A percentile compares a stretch with the other conserved stretches of the same genome.
phyloP scores from a whole-genome alignment of 2,888 invertebrate genomes.

The Ennomos erosarius region DNA sequence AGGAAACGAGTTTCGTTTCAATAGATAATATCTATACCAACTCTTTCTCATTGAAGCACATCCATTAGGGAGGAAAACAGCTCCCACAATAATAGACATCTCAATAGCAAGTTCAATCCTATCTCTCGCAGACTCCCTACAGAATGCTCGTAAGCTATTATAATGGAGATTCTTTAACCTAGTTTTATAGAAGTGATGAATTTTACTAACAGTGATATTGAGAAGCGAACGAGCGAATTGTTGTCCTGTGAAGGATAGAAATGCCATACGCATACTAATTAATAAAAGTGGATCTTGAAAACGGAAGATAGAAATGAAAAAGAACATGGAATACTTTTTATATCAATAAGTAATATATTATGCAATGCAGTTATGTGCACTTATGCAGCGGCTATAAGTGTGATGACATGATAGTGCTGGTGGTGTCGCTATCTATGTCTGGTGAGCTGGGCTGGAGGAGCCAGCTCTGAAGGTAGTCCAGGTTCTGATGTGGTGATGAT shows the following conservation, averaged over 20 bases:
- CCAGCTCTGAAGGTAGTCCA: no score
- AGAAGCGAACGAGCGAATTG: slow-evolving; percentile 6
- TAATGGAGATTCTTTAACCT: slow-evolving; percentile 31
- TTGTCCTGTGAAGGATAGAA: not conserved
- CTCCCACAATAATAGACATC: slow-evolving; percentile 24
- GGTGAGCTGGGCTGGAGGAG: no score
- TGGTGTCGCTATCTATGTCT: no score
- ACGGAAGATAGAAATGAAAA: no score
- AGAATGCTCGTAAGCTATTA: slow-evolving; percentile 31
- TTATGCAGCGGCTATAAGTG: no score
- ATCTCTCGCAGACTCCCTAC: slow-evolving; percentile 14
- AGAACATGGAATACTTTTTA: no score
- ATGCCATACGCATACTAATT: no score
- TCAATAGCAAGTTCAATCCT: slow-evolving; percentile 27
- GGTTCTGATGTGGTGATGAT: no score
- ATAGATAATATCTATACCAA: not conserved
- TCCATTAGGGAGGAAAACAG: slow-evolving; percentile 18
- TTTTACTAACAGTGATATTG: slow-evolving; percentile 13
- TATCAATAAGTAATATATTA: no score
- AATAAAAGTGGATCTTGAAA: no score
- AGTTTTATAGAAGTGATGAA: slow-evolving; percentile 16
- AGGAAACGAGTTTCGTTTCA: not conserved
- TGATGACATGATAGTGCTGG: no score
- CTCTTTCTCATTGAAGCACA: slow-evolving; percentile 7
- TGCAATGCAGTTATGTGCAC: no score